Conservation (phyloP, 2,797 vertebrate species). For the Ceryle rudis region DNA sequence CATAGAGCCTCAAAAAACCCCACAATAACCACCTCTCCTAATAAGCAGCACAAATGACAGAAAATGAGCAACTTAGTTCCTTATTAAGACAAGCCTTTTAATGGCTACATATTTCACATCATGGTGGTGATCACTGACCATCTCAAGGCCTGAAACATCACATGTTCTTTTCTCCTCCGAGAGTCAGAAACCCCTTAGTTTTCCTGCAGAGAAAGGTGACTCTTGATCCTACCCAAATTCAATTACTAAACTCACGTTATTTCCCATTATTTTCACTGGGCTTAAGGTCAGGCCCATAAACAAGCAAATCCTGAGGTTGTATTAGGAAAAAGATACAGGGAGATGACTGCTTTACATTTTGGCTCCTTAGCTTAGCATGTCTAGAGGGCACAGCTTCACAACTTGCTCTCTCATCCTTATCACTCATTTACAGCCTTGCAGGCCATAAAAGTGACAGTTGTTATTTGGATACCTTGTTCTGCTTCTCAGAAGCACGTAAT, state of each 20-base stretch:
- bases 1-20: rapidly evolving
- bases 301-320: background rate
- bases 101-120: background rate
- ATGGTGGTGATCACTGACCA: background rate
- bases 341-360: background rate
- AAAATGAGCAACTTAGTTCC: background rate
- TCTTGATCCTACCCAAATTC: background rate
- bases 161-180: background rate
- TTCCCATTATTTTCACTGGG: background rate
- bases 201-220: background rate
- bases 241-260: background rate
- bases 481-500: background rate
- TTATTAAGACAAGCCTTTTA: background rate
- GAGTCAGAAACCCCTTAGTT: background rate
- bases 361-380: background rate
- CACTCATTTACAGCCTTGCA: background rate
- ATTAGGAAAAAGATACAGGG: background rate
- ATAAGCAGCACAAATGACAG: background rate
- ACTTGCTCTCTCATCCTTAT: background rate
- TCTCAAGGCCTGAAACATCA: background rate
- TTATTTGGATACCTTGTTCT: background rate
- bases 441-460: background rate
- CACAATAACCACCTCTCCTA: background rate
- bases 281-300: background rate
- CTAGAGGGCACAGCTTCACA: background rate